These are phyloP conservation scores for Helobdella robusta DNA, from an alignment of 2,888 invertebrate genomes.

Conservation along the genomic window DNA sequence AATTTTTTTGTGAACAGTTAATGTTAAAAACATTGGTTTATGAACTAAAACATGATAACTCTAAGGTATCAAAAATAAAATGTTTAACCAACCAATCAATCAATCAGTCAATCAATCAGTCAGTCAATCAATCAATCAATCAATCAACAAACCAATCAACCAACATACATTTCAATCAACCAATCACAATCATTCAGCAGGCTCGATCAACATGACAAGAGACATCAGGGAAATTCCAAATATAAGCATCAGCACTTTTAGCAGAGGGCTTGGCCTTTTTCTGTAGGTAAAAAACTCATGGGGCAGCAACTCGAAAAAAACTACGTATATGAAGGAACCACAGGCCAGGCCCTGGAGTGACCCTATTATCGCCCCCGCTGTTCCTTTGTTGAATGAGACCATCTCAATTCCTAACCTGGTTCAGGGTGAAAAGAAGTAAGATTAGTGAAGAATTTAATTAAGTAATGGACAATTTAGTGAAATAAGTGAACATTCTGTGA, in stretches of 20 bases:
- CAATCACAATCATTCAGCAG: neutral
- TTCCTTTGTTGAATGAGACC: neutral
- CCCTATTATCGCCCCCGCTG: neutral
- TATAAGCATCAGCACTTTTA: constrained; percentile 43
- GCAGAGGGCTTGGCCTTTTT: constrained; percentile 37
- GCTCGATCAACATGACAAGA: constrained; percentile 9
- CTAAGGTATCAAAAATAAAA: neutral
- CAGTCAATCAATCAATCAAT: too few species aligned
- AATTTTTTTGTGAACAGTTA: too few species aligned
- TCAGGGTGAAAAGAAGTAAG: too few species aligned
- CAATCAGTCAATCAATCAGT: too few species aligned
- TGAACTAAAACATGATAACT: neutral
- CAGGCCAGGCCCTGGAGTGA: constrained; percentile 70
- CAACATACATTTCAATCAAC: too few species aligned
- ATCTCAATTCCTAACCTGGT: constrained; percentile 42
- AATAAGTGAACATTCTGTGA: too few species aligned
- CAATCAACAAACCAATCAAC: too few species aligned
- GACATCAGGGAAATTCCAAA: constrained; percentile 35
- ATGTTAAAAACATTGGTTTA: too few species aligned
- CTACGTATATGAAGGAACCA: constrained; percentile 84
- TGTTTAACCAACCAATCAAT: neutral
- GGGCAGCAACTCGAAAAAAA: constrained; percentile 87
- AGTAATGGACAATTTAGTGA: too few species aligned
- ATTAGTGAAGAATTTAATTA: too few species aligned
- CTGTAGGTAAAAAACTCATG: constrained; percentile 55